Conservation (phyloP, 2,888 invertebrate genomes). For the Diaperis boleti region DNA sequence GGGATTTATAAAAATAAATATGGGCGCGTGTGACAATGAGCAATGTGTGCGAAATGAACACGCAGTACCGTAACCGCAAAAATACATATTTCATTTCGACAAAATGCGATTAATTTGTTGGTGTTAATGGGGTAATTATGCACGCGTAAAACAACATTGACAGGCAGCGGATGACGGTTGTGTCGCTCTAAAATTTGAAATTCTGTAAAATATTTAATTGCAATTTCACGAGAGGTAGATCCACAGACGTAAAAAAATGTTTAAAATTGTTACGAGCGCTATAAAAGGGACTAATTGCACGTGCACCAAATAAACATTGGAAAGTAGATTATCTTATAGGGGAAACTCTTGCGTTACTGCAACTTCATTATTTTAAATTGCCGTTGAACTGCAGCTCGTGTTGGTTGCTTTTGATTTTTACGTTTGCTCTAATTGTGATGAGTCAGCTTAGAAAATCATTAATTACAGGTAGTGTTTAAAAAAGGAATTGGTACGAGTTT, state of each 20-base stretch:
- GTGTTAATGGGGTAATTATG: slow-evolving; percentile 21
- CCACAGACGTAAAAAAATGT: background rate
- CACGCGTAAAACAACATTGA: slow-evolving; percentile 9
- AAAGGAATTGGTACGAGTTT: too few relatives aligned
- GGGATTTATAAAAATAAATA: slow-evolving; percentile 20
- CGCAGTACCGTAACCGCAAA: slow-evolving; percentile 21
- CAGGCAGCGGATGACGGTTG: slow-evolving; percentile 8
- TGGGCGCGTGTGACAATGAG: slow-evolving; percentile 7
- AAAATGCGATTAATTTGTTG: slow-evolving; percentile 21
- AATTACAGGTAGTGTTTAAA: too few relatives aligned
- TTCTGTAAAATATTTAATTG: slow-evolving; percentile 1
- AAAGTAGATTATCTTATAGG: background rate
- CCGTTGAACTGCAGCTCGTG: too few relatives aligned
- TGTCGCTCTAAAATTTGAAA: background rate
- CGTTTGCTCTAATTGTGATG: too few relatives aligned
- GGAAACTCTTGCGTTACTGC: too few relatives aligned
- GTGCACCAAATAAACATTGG: background rate
- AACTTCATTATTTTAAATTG: background rate
- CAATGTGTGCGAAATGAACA: slow-evolving; percentile 21
- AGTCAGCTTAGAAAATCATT: too few relatives aligned
- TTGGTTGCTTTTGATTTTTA: too few relatives aligned
- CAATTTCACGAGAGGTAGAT: background rate
- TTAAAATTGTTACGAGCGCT: background rate
- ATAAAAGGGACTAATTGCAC: background rate
- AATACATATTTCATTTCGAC: slow-evolving; percentile 15